phyloP scores from a whole-genome alignment of 2,113 vertebrate species.

The Eurypyga helias region DNA sequence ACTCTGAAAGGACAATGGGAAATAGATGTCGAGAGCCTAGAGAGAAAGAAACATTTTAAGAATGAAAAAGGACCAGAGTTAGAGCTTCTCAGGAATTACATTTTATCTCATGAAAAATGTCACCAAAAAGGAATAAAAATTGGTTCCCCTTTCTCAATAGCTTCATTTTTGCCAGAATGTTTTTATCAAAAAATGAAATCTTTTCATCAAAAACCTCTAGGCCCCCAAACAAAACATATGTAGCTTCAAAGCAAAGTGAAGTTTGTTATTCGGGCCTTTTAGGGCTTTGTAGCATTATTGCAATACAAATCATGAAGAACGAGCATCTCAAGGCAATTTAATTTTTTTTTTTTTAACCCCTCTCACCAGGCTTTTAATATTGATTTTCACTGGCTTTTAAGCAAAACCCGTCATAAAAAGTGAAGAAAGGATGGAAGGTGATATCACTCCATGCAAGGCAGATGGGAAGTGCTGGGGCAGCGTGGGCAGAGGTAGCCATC shows the following conservation, averaged over 20 bases:
- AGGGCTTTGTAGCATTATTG: not conserved
- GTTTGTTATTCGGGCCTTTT: not conserved
- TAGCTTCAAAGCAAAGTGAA: not conserved
- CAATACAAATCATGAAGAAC: not conserved
- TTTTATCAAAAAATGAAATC: constrained; percentile 49
- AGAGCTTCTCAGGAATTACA: constrained; percentile 37
- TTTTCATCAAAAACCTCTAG: constrained; percentile 1
- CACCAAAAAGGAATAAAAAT: constrained; percentile 48
- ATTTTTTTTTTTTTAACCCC: not conserved
- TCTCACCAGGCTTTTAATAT: not conserved
- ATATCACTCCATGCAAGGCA: not conserved
- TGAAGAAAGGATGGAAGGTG: not conserved
- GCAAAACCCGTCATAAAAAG: not conserved
- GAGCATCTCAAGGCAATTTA: not conserved
- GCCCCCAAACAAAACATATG: not conserved
- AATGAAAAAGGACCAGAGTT: constrained; percentile 51
- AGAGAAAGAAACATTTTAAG: constrained; percentile 39
- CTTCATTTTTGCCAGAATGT: constrained; percentile 15
- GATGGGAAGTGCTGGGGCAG: not conserved
- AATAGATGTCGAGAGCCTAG: constrained; percentile 44
- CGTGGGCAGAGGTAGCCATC: rapidly evolving
- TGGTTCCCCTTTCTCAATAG: not conserved
- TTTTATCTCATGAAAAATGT: constrained; percentile 53
- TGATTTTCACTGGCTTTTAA: not conserved
- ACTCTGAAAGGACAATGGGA: constrained; percentile 62